Evolutionary conservation across 2,888 invertebrate species (phyloP).

Genomic region (Drepana falcataria): DNA sequence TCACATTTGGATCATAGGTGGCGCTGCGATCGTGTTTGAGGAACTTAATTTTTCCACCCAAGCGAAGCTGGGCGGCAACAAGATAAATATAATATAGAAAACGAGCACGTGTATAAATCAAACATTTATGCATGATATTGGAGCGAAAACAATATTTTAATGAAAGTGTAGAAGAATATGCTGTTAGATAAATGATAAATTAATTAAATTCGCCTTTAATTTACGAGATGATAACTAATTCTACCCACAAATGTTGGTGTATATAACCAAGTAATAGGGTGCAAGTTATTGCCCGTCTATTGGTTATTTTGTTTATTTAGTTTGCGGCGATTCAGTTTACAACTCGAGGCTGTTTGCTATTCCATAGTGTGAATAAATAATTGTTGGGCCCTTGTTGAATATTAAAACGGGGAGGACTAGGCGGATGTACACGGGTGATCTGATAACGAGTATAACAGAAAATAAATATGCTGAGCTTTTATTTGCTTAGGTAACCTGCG

Average conservation of each 20-base stretch:
- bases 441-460: slow-evolving; percentile 6
- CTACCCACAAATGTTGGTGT: slow-evolving; percentile 18
- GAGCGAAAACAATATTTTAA: too few relatives aligned
- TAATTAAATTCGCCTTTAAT: background rate
- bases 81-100: too few relatives aligned
- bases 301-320: slow-evolving; percentile 64
- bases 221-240: slow-evolving; percentile 16
- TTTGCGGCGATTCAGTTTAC: slow-evolving; percentile 47
- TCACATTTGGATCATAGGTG: too few relatives aligned
- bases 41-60: too few relatives aligned
- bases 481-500: too few relatives aligned
- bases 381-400: slow-evolving; percentile 57
- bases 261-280: slow-evolving; percentile 30
- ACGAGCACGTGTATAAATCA: too few relatives aligned
- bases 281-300: slow-evolving; percentile 52
- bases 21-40: too few relatives aligned
- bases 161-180: too few relatives aligned
- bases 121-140: too few relatives aligned
- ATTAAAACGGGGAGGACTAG: slow-evolving; percentile 39
- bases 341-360: slow-evolving; percentile 49
- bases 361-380: slow-evolving; percentile 67
- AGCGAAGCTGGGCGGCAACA: too few relatives aligned
- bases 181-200: too few relatives aligned
- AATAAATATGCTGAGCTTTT: too few relatives aligned
- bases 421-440: slow-evolving; percentile 30